phyloP scores from a whole-genome alignment of 2,888 invertebrate species.

The Theristus sp. region DNA sequence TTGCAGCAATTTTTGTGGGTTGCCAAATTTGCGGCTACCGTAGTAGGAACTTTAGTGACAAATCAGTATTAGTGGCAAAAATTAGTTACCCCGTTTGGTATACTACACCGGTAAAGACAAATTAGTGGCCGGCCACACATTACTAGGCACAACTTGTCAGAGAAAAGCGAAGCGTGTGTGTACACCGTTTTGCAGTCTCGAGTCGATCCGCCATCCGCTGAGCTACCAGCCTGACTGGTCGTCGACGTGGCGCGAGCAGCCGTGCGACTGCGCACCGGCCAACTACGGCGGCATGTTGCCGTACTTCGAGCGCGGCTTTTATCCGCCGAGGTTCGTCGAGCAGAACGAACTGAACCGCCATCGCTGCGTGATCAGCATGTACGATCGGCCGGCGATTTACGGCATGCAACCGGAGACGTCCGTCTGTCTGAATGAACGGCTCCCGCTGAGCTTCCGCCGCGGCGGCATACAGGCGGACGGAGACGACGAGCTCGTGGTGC shows the following conservation, averaged over 20 bases:
- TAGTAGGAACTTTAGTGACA: no score
- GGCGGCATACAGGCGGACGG: no score
- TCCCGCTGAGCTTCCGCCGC: slow-evolving; percentile 3
- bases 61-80: no score
- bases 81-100: no score
- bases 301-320: slow-evolving; percentile 20
- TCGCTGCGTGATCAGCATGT: slow-evolving; percentile 19
- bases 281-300: slow-evolving; percentile 10
- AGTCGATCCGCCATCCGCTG: slow-evolving; percentile 3
- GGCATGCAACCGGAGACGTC: slow-evolving; percentile 17
- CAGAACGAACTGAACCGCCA: slow-evolving; percentile 15
- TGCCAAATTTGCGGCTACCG: no score
- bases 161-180: no score
- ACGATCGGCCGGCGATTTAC: slow-evolving; percentile 18
- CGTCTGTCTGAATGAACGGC: slow-evolving; percentile 19
- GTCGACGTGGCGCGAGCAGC: slow-evolving; percentile 9
- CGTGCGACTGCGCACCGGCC: slow-evolving; percentile 11
- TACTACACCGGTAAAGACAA: no score
- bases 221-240: slow-evolving; percentile 12
- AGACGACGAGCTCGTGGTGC: no score
- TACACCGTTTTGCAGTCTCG: not conserved
- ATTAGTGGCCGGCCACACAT: no score
- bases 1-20: no score
- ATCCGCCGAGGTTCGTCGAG: slow-evolving; percentile 15
- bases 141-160: no score